Base-by-base conservation (phyloP, 2,888 invertebrate genomes). In the Sarcophaga carnaria region DNA sequence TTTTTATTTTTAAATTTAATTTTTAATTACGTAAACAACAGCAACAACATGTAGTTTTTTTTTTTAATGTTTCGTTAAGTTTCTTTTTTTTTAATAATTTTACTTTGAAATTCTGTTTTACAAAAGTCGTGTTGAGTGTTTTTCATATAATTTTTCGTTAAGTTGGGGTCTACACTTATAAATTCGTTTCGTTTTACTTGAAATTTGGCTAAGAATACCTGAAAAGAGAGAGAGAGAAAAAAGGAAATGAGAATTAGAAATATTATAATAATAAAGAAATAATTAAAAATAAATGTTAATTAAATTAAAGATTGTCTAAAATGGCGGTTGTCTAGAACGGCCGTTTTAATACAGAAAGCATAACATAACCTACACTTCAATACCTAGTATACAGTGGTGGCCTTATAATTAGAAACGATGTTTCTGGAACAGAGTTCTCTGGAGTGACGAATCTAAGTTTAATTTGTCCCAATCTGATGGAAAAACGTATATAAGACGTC, bases 161-260 rank as follows among this genome's bases (percentile, higher is more conserved):
- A 49, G 49, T 12, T 12, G 54, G 11, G 12, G 1, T 12, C 17
- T 81, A 17, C 63, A 62, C 54, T 54, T 10, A 71, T 84, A 84
- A 84, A 84, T 84, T 84, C 86, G 80, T 80, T 71, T 25, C 80
- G 77, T 83, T 79, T 62, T 59, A 70, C 64, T 69, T 78, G 47
- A 12, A 47, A 59, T 66, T 78, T 78, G 78, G 80, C 80, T 74
- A 60, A 76, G 69, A 71, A 71, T 54, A 87, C 84, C 87, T 87
- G 87, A 11, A 87, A 87, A 64, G 47, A 80, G 63, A 64, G 12
- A 67, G 11, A 63, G 11, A 63, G 6, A 63, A 5, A 45, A 49
- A 80, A 10, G 45, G 22, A 80, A 37, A 47, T 64, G 37, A 54
- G 37, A 3, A 75, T 70, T 63, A 75, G 5, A 69, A 80, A 4